These are phyloP conservation scores for Cichlasoma orientale DNA, from an alignment of 2,797 vertebrate genomes.

Conservation along the genomic window DNA sequence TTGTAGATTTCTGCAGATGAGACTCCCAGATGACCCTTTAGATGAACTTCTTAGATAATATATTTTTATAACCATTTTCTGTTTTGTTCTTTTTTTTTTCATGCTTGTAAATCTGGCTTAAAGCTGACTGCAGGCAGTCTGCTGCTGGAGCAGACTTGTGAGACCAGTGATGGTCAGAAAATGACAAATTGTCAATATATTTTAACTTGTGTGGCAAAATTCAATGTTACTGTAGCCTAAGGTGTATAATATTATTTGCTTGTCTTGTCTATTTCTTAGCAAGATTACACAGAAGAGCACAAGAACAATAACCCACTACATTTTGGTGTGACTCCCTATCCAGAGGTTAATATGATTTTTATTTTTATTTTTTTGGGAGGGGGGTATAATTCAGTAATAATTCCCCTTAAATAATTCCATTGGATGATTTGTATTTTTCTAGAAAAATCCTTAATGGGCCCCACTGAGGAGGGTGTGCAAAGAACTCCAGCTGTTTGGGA, in stretches of 20 bases:
- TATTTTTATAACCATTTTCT: neutral
- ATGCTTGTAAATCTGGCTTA: neutral
- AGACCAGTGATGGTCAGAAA: neutral
- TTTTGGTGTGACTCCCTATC: neutral
- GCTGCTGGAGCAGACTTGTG: neutral
- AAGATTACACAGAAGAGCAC: neutral
- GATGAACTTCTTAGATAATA: neutral
- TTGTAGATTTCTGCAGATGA: neutral
- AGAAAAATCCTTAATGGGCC: neutral
- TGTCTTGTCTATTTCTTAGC: neutral
- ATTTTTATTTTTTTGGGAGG: neutral
- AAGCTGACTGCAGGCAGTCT: neutral
- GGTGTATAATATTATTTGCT: neutral
- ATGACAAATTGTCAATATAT: neutral
- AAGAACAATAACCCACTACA: rapidly evolving
- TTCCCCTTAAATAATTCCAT: neutral
- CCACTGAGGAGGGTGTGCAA: neutral
- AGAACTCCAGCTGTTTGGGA: neutral
- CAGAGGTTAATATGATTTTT: neutral
- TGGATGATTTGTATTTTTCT: neutral
- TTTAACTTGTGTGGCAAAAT: neutral
- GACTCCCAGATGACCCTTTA: neutral
- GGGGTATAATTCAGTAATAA: neutral
- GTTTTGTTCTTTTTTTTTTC: neutral
- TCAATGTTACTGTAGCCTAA: neutral